Conservation (phyloP, 2,888 invertebrate species). For the Priocnemis perturbator region DNA sequence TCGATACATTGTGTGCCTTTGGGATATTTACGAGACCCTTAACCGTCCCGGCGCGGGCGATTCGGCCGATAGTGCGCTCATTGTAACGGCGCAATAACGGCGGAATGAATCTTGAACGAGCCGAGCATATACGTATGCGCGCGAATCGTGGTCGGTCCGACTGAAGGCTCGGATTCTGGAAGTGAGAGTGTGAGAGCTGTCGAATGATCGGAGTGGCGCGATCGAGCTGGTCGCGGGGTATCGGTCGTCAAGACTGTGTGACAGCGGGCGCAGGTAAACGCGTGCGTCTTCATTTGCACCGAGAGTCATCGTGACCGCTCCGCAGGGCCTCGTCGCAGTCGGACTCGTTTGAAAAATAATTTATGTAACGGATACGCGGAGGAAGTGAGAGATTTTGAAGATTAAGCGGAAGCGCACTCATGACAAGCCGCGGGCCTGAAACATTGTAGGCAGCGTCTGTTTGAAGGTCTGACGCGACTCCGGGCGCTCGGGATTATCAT, state of each 20-base stretch:
- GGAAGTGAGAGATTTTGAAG: slow-evolving; percentile 39
- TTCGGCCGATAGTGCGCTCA: slow-evolving; percentile 21
- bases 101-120: background rate
- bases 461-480: slow-evolving; percentile 4
- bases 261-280: slow-evolving; percentile 44
- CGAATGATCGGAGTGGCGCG: background rate
- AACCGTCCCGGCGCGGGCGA: slow-evolving; percentile 28
- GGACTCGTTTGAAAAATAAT: slow-evolving; percentile 39
- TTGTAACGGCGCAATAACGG: slow-evolving; percentile 3
- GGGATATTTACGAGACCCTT: slow-evolving; percentile 33
- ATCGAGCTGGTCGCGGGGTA: background rate
- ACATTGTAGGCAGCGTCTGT: slow-evolving; percentile 14
- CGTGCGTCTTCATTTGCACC: slow-evolving; percentile 2
- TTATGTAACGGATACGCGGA: slow-evolving; percentile 36
- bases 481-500: slow-evolving; percentile 4
- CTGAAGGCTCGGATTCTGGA: too few relatives aligned
- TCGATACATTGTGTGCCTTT: slow-evolving; percentile 53
- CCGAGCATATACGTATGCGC: too few relatives aligned
- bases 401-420: slow-evolving; percentile 23
- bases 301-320: background rate
- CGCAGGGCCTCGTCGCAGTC: too few relatives aligned
- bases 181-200: background rate
- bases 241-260: slow-evolving; percentile 39
- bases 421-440: slow-evolving; percentile 32
- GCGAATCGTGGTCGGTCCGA: too few relatives aligned